Evolutionary conservation across 2,113 vertebrate genomes (phyloP), one percentile per base, ranked within the genome.

Genomic region (Heloderma charlesbogerti): DNA sequence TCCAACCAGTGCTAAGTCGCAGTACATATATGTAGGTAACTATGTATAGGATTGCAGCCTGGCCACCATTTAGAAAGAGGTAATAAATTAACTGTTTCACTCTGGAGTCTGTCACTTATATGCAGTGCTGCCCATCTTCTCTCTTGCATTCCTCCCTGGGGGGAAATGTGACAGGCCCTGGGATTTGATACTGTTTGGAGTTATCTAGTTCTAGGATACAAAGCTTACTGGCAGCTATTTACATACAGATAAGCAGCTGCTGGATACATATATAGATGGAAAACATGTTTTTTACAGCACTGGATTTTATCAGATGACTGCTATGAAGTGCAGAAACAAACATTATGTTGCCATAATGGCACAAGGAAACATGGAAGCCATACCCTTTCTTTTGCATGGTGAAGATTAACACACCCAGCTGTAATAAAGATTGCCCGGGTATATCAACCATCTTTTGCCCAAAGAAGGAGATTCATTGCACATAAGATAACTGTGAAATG

Each of bases 401-500:
- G 90, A 78, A 15, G 6, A 71, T 79, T 92, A 94, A 54, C 69
- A 86, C 90, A 94, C 91, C 92, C 86, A 94, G 37, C 89, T 86
- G 80, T 93, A 88, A 94, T 89, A 91, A 95, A 94, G 34, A 82
- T 51, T 93, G n/a, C 72, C 67, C 80, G 92, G 86, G 51, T 57
- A 54, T 60, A 40, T n/a, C n/a, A n/a, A n/a, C n/a, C 66, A 84
- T 51, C 37, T 85, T 87, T 86, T 87, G 86, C 0, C 0, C 48
- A 92, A 91, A 34, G 82, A 87, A 93, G 79, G 34, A 94, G 51
- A 66, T 75, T 77, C 25, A 79, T 27, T 63, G 54, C 40, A 1
- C 37, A 91, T 75, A 86, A 63, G 95, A 94, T 89, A 31, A 90
- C 86, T 90, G 94, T 93, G 93, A 92, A 94, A 94, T 93, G 91